Conservation (phyloP, 2,888 invertebrate species). For the Lasioglossum calceatum region DNA sequence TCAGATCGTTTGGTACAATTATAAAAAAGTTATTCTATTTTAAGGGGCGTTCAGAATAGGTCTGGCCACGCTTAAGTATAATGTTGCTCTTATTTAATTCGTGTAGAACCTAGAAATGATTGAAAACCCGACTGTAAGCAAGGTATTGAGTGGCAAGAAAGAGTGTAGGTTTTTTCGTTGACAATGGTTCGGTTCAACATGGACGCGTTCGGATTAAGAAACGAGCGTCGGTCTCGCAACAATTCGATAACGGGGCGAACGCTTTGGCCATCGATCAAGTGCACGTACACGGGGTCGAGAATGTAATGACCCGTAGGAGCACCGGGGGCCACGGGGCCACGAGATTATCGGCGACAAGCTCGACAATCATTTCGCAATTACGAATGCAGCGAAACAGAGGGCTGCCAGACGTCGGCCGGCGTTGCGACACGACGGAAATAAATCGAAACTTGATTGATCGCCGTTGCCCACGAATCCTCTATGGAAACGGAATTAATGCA, state of each 20-base stretch:
- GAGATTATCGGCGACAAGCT: slow-evolving; percentile 58
- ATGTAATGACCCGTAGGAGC: slow-evolving; percentile 56
- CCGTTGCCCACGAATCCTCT: slow-evolving; percentile 42
- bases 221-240: not conserved
- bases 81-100: not conserved
- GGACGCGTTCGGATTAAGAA: not conserved
- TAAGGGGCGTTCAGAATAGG: not conserved
- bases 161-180: not conserved
- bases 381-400: slow-evolving; percentile 60
- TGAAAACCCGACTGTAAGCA: not conserved
- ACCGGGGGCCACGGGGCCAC: slow-evolving; percentile 26
- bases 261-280: slow-evolving; percentile 46
- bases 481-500: slow-evolving; percentile 68
- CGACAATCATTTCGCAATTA: slow-evolving; percentile 68
- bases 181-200: not conserved
- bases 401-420: slow-evolving; percentile 33
- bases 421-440: slow-evolving; percentile 62
- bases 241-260: slow-evolving; percentile 17
- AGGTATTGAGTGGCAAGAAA: not conserved
- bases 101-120: not conserved
- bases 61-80: not conserved
- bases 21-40: too few relatives aligned
- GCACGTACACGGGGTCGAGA: slow-evolving; percentile 35
- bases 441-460: slow-evolving; percentile 68
- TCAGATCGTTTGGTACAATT: too few relatives aligned